A percentile compares a stretch with the other conserved stretches of the same genome.
These are phyloP conservation scores for Oligia strigilis DNA, from an alignment of 2,888 invertebrate genomes.

Conservation along the genomic window DNA sequence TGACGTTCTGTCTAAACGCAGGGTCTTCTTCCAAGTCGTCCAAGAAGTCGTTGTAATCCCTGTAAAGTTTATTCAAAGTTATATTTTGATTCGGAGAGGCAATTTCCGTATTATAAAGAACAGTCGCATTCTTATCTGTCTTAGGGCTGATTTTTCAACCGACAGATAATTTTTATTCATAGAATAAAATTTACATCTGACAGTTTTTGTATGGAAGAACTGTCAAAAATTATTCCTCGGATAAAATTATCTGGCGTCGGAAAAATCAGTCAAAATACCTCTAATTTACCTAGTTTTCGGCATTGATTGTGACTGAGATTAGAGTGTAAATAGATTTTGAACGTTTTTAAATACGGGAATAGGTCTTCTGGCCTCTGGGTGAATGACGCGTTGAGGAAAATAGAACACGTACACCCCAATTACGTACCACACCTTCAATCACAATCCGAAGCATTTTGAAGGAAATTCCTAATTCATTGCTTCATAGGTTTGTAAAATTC, in stretches of 20 bases:
- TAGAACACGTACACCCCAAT: not conserved
- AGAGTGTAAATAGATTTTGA: not conserved
- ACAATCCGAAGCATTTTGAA: too few species aligned
- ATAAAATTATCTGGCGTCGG: too few species aligned
- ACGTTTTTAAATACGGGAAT: not conserved
- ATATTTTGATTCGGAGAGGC: not conserved
- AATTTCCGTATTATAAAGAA: not conserved
- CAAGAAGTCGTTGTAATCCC: conserved; percentile 98
- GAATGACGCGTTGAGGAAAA: not conserved
- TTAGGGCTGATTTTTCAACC: not conserved
- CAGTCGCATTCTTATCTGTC: not conserved
- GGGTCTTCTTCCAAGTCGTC: conserved; percentile 99
- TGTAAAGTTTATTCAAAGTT: conserved; percentile 77
- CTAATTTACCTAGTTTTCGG: too few species aligned
- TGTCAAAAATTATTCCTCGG: too few species aligned
- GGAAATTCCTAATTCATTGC: too few species aligned
- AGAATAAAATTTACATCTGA: too few species aligned
- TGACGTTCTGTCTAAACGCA: conserved; percentile 96
- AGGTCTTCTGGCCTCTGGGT: not conserved
- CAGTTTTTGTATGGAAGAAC: too few species aligned
- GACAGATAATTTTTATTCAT: too few species aligned
- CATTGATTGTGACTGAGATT: not conserved
- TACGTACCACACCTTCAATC: not conserved
- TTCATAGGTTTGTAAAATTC: too few species aligned
- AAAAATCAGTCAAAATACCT: not conserved